Conservation (phyloP, 2,888 invertebrate species). For the Leptopilina syphax region DNA sequence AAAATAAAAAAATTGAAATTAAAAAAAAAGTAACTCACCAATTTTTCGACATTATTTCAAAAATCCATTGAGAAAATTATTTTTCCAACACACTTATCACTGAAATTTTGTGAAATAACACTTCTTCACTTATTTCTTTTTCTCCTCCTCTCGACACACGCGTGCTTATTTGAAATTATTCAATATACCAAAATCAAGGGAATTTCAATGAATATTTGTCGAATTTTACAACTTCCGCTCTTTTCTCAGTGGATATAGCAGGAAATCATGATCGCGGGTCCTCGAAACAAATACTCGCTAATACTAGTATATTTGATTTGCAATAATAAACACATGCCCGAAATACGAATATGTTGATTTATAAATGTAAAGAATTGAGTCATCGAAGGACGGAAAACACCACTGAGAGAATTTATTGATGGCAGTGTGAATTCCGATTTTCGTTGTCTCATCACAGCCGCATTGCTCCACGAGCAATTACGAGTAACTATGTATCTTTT, state of each 20-base stretch:
- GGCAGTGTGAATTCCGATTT: conserved; percentile 11
- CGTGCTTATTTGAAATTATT: not conserved
- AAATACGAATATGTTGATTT: conserved; percentile 20
- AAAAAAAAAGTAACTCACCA: not conserved
- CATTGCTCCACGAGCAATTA: conserved; percentile 21
- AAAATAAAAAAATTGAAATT: no score
- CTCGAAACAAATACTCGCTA: conserved; percentile 7
- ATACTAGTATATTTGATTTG: conserved; percentile 13
- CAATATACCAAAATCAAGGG: not conserved
- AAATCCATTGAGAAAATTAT: no score
- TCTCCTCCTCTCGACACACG: not conserved
- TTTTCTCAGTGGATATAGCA: conserved; percentile 32
- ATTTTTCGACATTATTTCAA: not conserved
- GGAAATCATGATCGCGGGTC: conserved; percentile 30
- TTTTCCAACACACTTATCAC: not conserved
- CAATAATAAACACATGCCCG: conserved; percentile 19
- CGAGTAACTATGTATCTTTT: conserved; percentile 12
- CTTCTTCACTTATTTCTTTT: not conserved
- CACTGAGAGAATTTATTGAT: conserved; percentile 1
- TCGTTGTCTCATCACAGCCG: conserved; percentile 18
- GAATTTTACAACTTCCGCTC: conserved; percentile 32
- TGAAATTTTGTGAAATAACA: not conserved
- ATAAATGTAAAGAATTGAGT: not conserved
- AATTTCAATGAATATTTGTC: not conserved
- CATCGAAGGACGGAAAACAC: conserved; percentile 36